Evolutionary conservation across 2,113 vertebrate genomes (phyloP).

Genomic region (crab-eating macaque (Macaca fascicularis)): DNA sequence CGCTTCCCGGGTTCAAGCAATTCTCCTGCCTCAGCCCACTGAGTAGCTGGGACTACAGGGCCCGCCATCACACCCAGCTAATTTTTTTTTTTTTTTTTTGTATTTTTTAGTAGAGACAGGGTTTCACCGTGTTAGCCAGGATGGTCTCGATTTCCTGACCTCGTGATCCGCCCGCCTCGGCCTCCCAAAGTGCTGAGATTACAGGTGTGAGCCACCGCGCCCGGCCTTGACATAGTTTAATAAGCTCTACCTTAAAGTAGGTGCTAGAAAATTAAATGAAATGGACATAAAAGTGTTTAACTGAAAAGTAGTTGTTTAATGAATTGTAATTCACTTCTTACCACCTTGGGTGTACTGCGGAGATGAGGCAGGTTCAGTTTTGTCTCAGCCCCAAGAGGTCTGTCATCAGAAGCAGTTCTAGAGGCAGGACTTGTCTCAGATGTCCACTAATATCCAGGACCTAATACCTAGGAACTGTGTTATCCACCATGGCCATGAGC

Average conservation of each 20-base stretch:
- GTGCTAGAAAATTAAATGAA: neutral
- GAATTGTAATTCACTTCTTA: neutral
- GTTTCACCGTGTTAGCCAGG: no score
- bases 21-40: no score
- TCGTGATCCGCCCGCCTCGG: no score
- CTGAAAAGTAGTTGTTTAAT: neutral
- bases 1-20: no score
- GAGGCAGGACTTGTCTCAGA: neutral
- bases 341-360: neutral
- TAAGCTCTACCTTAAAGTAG: neutral
- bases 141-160: no score
- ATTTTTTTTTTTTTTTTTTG: no score
- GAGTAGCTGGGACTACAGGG: no score
- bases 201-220: no score
- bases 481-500: fast-evolving
- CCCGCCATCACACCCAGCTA: no score
- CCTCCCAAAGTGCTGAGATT: no score
- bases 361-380: neutral
- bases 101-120: no score
- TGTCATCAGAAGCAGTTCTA: neutral
- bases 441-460: no score
- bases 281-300: neutral
- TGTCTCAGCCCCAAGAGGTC: neutral
- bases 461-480: neutral
- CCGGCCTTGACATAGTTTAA: neutral